Base-by-base conservation (phyloP, 2,113 vertebrate species). In the Tichodroma muraria region DNA sequence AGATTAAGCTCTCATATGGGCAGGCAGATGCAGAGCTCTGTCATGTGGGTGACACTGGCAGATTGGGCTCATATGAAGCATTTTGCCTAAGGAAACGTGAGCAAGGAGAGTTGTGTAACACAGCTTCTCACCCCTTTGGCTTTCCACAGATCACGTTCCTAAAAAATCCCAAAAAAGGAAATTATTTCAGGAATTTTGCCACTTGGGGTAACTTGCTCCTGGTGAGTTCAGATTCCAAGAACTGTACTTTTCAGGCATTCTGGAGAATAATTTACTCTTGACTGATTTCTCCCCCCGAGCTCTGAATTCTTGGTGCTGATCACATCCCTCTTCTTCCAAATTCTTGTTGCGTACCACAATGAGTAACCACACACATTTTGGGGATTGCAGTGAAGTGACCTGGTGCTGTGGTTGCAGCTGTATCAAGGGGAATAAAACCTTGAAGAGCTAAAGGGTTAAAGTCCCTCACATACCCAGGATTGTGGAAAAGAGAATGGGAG, bases 1-100 rank as follows among this genome's bases (percentile, higher is more conserved):
- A 89, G 94, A 94, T 97, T 76, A 92, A 45, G 82, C 61, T n/a
- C 56, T 94, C 92, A 80, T 38, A 69, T 77, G 94, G 87, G 44
- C 76, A 63, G 69, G 56, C 94, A 95, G 96, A 86, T 95, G 95
- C 80, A 56, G 76, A 89, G 90, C 71, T 38, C 89, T 65, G 45
- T 9, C 31, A 27, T 69, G 94, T 94, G 96, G 85, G 89, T 94
- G 92, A 70, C 90, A 24, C 1, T 80, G 75, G 72, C 94, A 94
- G 92, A 82, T 61, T 82, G 85, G 79, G 68, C 83, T 72, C 66
- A 2, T 12, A 23, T 56, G 72, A 59, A 92, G 52, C 79, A 4
- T 31, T 89, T 79, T 73, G 24, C 47, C 54, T 15, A 4, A 37
- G 53, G 59, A 80, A 70, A 75, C 8, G 54, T 87, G 80, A 90